Percentiles rank a stretch among this genome's conserved stretches.
Conservation (phyloP, 1,140 invertebrate species). For the Chironomus striatipennis region DNA sequence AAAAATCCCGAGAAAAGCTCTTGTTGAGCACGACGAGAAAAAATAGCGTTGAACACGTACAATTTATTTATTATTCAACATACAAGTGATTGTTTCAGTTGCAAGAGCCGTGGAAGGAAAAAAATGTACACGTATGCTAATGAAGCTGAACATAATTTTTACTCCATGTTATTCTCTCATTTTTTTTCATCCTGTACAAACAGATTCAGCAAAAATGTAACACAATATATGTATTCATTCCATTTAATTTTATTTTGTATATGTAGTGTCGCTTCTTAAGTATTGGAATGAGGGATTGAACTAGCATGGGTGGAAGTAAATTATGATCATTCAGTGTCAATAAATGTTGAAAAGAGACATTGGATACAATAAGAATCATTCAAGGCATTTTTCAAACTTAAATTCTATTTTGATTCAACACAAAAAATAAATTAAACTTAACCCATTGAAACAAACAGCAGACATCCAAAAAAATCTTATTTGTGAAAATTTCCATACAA, state of each 20-base stretch:
- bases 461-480: too few species aligned
- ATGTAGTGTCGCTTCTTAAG: too few species aligned
- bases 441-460: too few species aligned
- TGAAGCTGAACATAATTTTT: conserved; percentile 21
- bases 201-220: conserved; percentile 20
- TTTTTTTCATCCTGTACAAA: not conserved
- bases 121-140: conserved; percentile 16
- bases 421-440: too few species aligned
- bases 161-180: not conserved
- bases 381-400: too few species aligned
- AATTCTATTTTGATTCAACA: too few species aligned
- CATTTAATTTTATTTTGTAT: conserved; percentile 19
- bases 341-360: too few species aligned
- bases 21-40: not conserved
- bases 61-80: conserved; percentile 23
- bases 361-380: too few species aligned
- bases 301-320: too few species aligned
- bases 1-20: not conserved
- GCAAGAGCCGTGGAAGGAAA: not conserved
- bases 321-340: too few species aligned
- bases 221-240: not conserved
- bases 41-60: conserved; percentile 17
- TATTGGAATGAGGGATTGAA: too few species aligned
- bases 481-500: too few species aligned
- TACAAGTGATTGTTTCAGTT: not conserved